Evolutionary conservation across 1,140 invertebrate genomes (phyloP).

Genomic region (Semibalanus balanoides): DNA sequence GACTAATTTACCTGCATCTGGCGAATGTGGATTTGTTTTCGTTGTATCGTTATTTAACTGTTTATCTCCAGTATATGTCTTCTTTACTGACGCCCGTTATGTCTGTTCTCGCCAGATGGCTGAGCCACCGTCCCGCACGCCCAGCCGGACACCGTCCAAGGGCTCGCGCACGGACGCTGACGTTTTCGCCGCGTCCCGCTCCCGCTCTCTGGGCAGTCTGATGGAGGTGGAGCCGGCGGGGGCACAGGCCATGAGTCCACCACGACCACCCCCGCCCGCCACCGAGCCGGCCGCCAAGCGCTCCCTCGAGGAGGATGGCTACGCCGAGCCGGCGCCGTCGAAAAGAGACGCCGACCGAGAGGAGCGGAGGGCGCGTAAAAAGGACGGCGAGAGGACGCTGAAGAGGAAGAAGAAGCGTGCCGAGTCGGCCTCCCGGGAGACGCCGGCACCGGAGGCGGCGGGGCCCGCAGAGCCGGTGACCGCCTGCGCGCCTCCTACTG

Average conservation of each 20-base stretch:
- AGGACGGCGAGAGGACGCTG: neutral
- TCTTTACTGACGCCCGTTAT: too few species aligned
- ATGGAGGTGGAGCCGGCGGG: neutral
- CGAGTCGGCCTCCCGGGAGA: neutral
- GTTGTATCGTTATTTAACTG: too few species aligned
- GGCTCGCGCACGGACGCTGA: slow-evolving; percentile 1
- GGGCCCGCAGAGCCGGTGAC: too few species aligned
- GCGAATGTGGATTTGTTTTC: too few species aligned
- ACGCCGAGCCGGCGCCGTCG: neutral
- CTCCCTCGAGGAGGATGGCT: neutral
- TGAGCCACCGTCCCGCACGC: neutral
- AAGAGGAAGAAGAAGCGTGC: neutral
- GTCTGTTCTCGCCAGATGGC: neutral
- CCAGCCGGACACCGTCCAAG: neutral
- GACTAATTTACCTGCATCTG: too few species aligned
- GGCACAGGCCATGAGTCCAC: slow-evolving; percentile 4
- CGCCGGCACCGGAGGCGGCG: too few species aligned
- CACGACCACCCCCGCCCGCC: slow-evolving; percentile 5
- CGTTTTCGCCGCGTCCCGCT: slow-evolving; percentile 5
- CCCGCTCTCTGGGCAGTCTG: neutral
- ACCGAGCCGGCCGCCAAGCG: neutral
- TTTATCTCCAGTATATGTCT: too few species aligned
- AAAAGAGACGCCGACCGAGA: neutral
- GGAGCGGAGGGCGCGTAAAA: neutral
- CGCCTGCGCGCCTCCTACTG: too few species aligned